phyloP scores from a whole-genome alignment of 2,797 vertebrate genomes.

The Sebastes paucispinis region DNA sequence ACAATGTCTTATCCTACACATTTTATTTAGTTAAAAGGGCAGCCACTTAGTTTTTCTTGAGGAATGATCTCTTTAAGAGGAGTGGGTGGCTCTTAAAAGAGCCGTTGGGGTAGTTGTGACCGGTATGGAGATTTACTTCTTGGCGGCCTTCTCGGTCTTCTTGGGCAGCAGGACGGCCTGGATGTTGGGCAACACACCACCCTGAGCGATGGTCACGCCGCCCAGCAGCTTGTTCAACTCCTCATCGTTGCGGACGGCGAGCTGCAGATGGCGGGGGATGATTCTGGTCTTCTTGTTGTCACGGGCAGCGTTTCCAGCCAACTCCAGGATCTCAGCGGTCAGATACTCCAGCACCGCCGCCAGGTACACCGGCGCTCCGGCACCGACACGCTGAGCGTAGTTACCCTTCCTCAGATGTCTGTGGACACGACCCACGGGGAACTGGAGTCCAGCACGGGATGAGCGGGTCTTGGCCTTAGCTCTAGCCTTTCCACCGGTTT shows the following conservation, averaged over 20 bases:
- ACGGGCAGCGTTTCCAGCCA: constrained; percentile 38
- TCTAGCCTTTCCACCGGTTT: background rate
- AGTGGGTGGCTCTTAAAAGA: constrained; percentile 17
- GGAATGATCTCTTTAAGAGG: background rate
- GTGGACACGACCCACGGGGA: background rate
- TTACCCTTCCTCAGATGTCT: background rate
- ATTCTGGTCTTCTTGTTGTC: constrained; percentile 60
- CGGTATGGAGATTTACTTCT: background rate
- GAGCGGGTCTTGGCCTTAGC: background rate
- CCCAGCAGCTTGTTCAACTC: constrained; percentile 64
- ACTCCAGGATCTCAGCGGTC: constrained; percentile 42
- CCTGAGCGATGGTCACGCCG: constrained; percentile 65
- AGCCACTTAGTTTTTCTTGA: too few species aligned
- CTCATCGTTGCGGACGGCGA: constrained; percentile 65
- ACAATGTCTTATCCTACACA: too few species aligned
- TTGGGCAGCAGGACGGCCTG: constrained; percentile 33
- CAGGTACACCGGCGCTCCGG: constrained; percentile 25
- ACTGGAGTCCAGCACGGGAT: background rate
- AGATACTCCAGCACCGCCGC: constrained; percentile 32
- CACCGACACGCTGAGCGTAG: constrained; percentile 3
- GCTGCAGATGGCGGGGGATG: constrained; percentile 62
- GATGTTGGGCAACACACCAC: constrained; percentile 63
- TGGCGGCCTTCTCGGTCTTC: constrained; percentile 14
- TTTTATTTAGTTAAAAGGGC: too few species aligned
- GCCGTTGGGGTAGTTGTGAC: background rate